phyloP scores from a whole-genome alignment of 2,888 invertebrate species.

The Philonicus albiceps region DNA sequence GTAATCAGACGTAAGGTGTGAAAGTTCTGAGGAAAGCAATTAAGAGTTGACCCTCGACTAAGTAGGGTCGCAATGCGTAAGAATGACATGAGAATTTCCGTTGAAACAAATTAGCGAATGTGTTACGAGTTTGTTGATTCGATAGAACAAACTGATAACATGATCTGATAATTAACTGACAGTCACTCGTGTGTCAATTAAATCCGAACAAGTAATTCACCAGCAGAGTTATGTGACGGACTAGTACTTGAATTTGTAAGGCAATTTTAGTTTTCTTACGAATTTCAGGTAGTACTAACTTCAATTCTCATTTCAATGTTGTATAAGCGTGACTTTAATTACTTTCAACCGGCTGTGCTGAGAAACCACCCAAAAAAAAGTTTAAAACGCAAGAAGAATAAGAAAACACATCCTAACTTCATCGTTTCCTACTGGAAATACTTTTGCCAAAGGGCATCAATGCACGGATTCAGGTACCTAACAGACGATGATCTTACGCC shows the following conservation, averaged over 20 bases:
- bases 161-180: slow-evolving; percentile 25
- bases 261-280: not conserved
- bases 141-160: slow-evolving; percentile 21
- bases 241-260: not conserved
- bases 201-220: not conserved
- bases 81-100: not conserved
- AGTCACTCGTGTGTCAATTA: slow-evolving; percentile 16
- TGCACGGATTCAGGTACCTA: slow-evolving; percentile 59
- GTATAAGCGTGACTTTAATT: slow-evolving; percentile 44
- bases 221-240: not conserved
- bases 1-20: slow-evolving; percentile 10
- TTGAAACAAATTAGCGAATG: slow-evolving; percentile 13
- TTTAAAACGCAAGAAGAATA: not conserved
- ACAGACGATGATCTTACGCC: slow-evolving; percentile 55
- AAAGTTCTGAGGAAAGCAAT: not conserved
- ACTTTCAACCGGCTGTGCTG: not conserved
- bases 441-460: slow-evolving; percentile 58
- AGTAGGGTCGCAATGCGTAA: not conserved
- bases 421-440: slow-evolving; percentile 50
- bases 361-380: not conserved
- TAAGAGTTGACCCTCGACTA: slow-evolving; percentile 14
- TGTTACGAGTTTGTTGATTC: not conserved
- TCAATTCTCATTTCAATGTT: slow-evolving; percentile 30
- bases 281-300: not conserved
- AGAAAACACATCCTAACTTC: slow-evolving; percentile 13